Evolutionary conservation across 2,888 invertebrate species (phyloP).

Genomic region (Blastobasis lacticolella): DNA sequence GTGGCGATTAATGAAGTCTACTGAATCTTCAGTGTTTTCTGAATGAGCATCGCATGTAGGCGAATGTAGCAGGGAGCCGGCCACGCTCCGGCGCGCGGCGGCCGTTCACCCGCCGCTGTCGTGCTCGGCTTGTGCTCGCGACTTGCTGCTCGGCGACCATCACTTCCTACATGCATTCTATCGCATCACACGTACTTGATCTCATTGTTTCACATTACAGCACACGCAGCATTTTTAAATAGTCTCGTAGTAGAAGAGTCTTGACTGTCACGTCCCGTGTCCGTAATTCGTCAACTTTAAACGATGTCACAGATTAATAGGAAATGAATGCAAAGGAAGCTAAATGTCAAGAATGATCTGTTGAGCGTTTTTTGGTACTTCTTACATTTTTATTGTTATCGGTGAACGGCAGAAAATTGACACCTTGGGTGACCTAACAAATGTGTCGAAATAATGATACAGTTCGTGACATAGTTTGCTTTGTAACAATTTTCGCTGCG

Average conservation of each 20-base stretch:
- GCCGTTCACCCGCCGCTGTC: slow-evolving; percentile 34
- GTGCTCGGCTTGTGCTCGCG: slow-evolving; percentile 47
- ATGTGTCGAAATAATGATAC: slow-evolving; percentile 50
- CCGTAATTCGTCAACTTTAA: too few relatives aligned
- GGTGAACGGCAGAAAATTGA: background rate
- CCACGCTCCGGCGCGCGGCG: slow-evolving; percentile 44
- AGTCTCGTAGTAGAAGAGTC: too few relatives aligned
- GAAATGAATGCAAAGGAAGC: too few relatives aligned
- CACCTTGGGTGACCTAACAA: background rate
- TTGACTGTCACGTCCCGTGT: too few relatives aligned
- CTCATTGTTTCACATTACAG: background rate
- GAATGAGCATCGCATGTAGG: slow-evolving; percentile 29
- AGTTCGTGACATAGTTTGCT: slow-evolving; percentile 59
- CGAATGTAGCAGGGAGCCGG: slow-evolving; percentile 37
- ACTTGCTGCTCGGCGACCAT: slow-evolving; percentile 37
- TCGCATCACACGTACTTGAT: background rate
- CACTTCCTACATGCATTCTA: slow-evolving; percentile 53
- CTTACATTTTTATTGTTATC: too few relatives aligned
- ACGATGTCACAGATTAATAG: too few relatives aligned
- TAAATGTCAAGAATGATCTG: too few relatives aligned
- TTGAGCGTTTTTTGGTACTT: too few relatives aligned
- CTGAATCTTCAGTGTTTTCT: slow-evolving; percentile 8
- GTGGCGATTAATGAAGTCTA: too few relatives aligned
- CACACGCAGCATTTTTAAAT: too few relatives aligned
- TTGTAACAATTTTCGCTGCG: slow-evolving; percentile 58